Evolutionary conservation across 2,888 invertebrate genomes (phyloP), one percentile per base, ranked within the genome.

Genomic region (Nephrotoma guestfalica): DNA sequence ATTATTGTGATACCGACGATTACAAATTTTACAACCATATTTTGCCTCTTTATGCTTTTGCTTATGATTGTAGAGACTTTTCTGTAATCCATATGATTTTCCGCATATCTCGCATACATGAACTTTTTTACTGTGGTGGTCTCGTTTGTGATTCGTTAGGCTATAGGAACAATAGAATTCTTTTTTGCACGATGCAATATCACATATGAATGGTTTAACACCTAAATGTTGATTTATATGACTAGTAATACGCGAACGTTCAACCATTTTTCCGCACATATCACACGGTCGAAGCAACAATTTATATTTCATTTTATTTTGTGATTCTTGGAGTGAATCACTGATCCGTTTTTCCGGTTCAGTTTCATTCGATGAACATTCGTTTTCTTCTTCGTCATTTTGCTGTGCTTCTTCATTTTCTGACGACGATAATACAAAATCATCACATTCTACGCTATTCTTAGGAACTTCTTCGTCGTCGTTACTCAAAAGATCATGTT

Each of bases 1-100:
- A 13, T 84, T 87, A 84, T 83, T 87, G 18, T 87, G 86, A 51
- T 87, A 87, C 4, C 45, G 42, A 40, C 86, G 42, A 84, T 86
- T 84, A 47, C 87, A 87, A 40, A 87, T 51, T 13, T 83, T 45
- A 83, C 87, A 87, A 6, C 4, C 40, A 47, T 86, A 84, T n/a
- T 41, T 41, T 5, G 87, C 86, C 6, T 86, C 86, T 86, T 87
- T 86, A 41, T 87, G 87, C 18, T 86, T 86, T 30, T 83, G 43
- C 42, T 86, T 87, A 41, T 87, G 86, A 84, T 86, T 87, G 83
- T 87, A 87, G 4, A 87, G 41, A 51, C 86, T 87, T 83, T 87
- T 87, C 13, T 86, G 83, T 15, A 87, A 40, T 45, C 83, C 47
- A 43, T 86, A 87, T 6, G 87, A 43, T 86, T 87, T 87, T 3